Evolutionary conservation across 1,140 invertebrate species (phyloP), one percentile per base, ranked within the genome.

Genomic region (Habropoda laboriosa): DNA sequence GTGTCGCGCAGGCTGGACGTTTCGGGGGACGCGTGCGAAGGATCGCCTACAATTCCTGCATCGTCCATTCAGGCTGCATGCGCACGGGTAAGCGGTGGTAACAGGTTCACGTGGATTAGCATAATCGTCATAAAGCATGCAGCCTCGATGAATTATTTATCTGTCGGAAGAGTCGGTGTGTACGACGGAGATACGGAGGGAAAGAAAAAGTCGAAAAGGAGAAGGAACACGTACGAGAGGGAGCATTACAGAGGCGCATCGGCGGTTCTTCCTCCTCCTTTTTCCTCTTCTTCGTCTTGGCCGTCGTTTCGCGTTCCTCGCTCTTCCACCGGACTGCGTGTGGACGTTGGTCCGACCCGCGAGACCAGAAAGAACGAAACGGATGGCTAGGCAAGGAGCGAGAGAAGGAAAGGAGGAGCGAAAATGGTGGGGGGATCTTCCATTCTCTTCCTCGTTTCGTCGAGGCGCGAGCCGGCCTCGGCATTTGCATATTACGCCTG

Each of bases 111-210:
- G 72, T 58, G 81, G 49, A 87, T 87, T 87, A 87, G 85, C 85
- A 87, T 87, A 87, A 87, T 87, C 85, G 84, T 87, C 85, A 87
- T 87, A 87, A 87, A 87, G 85, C 85, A 87, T 87, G 85, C 85
- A 86, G 81, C 74, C 85, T 83, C 85, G 78, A 87, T 87, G 85
- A 87, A 87, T 87, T 87, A 87, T 87, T 87, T 87, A 87, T 87
- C 82, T 75, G 81, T 86, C 84, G 85, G 85, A 83, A 83, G 81
- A 75, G 57, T 73, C 47, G 66, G 58, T 58, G 60, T 24, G 67
- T 12, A 61, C 57, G 68, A 78, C 13, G 60, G 70, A 61, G 63
- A 57, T 35, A 30, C 40, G 16, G 42, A 63, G 53, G 53, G 57
- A 61, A 38, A 77, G 71, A 76, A 83, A 75, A 77, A 73, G 53